Conservation (phyloP, 64 coral and sea anemone species). For the Pocillopora verrucosa region DNA sequence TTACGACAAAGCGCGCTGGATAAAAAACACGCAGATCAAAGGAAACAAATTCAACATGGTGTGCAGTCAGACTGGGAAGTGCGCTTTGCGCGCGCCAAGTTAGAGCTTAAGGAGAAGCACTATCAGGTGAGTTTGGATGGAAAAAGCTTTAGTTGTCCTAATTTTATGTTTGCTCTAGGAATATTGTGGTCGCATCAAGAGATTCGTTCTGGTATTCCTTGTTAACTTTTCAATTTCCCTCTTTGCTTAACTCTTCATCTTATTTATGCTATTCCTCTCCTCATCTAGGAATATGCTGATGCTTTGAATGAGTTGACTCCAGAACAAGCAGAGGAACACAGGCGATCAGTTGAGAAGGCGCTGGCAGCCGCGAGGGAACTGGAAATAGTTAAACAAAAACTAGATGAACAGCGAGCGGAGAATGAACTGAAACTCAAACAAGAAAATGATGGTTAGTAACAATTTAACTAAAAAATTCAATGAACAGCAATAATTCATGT, state of each 20-base stretch:
- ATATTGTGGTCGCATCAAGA: background rate
- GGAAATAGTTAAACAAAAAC: constrained; percentile 92
- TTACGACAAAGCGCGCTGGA: constrained; percentile 81
- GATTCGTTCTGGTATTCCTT: too few relatives aligned
- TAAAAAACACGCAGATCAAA: constrained; percentile 76
- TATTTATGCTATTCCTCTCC: background rate
- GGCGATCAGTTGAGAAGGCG: constrained; percentile 93
- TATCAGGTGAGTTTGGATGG: constrained; percentile 74
- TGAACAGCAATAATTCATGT: background rate
- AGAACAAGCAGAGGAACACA: constrained; percentile 93
- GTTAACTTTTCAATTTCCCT: background rate
- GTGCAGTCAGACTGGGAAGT: constrained; percentile 90
- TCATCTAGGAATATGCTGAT: constrained; percentile 89
- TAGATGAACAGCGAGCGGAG: constrained; percentile 82
- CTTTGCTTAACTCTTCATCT: background rate
- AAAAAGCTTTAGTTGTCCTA: background rate
- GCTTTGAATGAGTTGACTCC: constrained; percentile 87
- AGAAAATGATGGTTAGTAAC: constrained; percentile 87
- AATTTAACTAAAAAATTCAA: too few relatives aligned
- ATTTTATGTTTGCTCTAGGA: background rate
- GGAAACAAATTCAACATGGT: constrained; percentile 84
- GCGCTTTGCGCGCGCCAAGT: constrained; percentile 88
- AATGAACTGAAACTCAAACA: constrained; percentile 75
- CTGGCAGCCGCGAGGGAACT: constrained; percentile 87
- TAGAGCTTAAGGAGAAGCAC: constrained; percentile 96